Evolutionary conservation across 2,888 invertebrate genomes (phyloP), one percentile per base, ranked within the genome.

Genomic region (Chrysomela aeneicollis): DNA sequence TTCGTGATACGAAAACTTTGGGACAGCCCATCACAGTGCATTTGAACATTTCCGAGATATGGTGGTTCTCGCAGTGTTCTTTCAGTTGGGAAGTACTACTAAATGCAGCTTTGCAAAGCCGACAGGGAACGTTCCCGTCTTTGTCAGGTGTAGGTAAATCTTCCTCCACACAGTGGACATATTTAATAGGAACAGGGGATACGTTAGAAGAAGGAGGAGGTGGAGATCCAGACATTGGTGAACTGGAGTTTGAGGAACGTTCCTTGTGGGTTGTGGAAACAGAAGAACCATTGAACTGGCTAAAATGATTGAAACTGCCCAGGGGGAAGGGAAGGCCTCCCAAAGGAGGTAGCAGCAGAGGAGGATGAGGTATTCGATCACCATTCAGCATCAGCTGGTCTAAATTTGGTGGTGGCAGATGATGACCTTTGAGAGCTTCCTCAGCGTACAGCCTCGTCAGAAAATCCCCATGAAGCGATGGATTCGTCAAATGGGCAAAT

Each of bases 11-110:
- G 82, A 93, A 94, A 53, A 91, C 89, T 74, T 92, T 90, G 55
- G 88, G 89, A 82, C 93, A 93, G 12, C 92, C 92, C 63, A 87
- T 87, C 55, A 92, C 85, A n/a, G 90, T 89, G 83, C 93, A 93
- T 68, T 88, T 86, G 75, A 89, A 90, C 83, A 92, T 87, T 63
- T 92, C 90, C 63, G 87, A 86, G 32, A 85, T 80, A 78, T 92
- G 92, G 54, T 86, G 83, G 68, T 84, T 86, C 81, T 92, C 91
- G 83, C 90, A 91, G 82, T 92, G 92, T 71, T 90, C 87, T 79
- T 91, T 90, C 68, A 92, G 83, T 55, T 87, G 85, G 15, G 85
- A 81, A 52, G 88, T 82, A 76, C 89, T 89, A 70, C 86, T 86
- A 77, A 91, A 88, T 67, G 85, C 82, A 70, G 87, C 87, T 77